These are phyloP conservation scores for Centropristis striata DNA, from an alignment of 2,113 vertebrate genomes.

Conservation along the genomic window DNA sequence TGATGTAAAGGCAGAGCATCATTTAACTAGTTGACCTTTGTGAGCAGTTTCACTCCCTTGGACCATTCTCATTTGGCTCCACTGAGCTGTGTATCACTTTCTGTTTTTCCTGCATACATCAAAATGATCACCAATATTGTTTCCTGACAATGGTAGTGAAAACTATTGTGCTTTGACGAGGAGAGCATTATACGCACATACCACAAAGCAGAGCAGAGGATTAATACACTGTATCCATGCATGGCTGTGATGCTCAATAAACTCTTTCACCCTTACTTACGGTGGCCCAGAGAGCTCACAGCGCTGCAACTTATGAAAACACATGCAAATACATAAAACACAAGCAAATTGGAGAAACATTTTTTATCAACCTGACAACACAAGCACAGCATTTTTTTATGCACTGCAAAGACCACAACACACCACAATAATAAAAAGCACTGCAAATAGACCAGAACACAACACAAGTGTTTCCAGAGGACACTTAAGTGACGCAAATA, in stretches of 20 bases:
- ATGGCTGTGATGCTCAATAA: background rate
- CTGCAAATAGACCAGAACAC: no score
- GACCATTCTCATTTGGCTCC: background rate
- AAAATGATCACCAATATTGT: background rate
- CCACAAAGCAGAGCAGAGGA: background rate
- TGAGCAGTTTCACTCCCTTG: background rate
- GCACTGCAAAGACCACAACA: no score
- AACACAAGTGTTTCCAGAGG: no score
- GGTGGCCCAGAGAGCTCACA: no score
- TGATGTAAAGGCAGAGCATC: background rate
- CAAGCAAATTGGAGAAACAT: no score
- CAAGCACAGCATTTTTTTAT: no score
- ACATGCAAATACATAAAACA: no score
- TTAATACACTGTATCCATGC: background rate
- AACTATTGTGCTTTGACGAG: background rate
- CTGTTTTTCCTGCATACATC: background rate
- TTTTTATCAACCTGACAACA: no score
- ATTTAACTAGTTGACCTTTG: background rate
- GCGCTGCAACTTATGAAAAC: no score
- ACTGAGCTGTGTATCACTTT: background rate
- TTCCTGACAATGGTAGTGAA: background rate
- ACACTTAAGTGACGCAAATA: no score
- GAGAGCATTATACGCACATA: background rate
- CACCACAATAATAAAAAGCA: no score
- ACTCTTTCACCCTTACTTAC: background rate